These are phyloP conservation scores for Oreochromis tanganicae DNA, from an alignment of 2,113 vertebrate species.

Conservation along the genomic window DNA sequence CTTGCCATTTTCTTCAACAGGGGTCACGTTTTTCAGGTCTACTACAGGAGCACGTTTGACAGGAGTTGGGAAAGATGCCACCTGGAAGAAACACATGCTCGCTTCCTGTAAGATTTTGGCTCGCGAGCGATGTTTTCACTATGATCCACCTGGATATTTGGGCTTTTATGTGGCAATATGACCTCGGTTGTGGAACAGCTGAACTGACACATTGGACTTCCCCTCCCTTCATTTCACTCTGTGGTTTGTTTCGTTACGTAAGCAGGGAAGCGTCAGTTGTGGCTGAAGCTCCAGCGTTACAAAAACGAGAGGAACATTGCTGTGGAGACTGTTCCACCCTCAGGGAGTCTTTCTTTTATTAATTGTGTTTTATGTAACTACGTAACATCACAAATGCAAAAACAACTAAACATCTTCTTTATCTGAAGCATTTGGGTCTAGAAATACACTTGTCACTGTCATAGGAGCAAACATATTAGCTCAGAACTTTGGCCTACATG, in stretches of 20 bases:
- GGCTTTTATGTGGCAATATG: conserved; percentile 35
- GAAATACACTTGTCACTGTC: neutral
- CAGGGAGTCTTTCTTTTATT: neutral
- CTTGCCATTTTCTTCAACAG: conserved; percentile 22
- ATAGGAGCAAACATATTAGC: neutral
- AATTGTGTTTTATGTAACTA: neutral
- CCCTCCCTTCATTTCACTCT: neutral
- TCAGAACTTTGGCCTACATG: neutral
- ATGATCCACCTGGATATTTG: conserved; percentile 42
- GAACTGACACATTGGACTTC: conserved; percentile 16
- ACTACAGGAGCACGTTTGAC: conserved; percentile 35
- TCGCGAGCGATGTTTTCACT: conserved; percentile 29
- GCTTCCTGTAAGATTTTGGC: conserved; percentile 38
- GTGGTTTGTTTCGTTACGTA: conserved; percentile 36
- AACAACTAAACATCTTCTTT: neutral
- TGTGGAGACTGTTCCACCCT: neutral
- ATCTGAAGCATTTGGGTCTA: neutral
- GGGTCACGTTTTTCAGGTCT: conserved; percentile 33
- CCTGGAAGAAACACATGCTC: conserved; percentile 21
- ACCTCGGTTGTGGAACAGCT: conserved; percentile 26
- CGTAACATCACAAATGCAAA: neutral
- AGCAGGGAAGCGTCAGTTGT: conserved; percentile 31
- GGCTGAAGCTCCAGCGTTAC: conserved; percentile 1
- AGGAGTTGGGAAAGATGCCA: conserved; percentile 48
- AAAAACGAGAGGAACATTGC: conserved; percentile 19